Evolutionary conservation across 2,113 vertebrate species (phyloP).

Genomic region (Orcinus orca): DNA sequence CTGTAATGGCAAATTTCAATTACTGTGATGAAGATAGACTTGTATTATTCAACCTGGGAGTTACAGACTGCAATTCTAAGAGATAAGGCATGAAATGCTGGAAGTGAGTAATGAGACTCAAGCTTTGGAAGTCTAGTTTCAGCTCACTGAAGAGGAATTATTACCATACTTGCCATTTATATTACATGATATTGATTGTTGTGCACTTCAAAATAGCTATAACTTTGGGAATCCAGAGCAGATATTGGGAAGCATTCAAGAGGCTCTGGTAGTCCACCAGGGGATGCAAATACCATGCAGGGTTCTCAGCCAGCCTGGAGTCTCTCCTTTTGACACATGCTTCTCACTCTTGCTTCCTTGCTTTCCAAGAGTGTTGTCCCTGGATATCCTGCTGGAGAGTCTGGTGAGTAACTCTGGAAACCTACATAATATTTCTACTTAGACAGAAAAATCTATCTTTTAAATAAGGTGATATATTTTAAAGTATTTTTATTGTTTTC

Average conservation of each 20-base stretch:
- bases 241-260: background rate
- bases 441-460: background rate
- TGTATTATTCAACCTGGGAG: background rate
- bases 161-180: background rate
- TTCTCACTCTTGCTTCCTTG: background rate
- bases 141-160: background rate
- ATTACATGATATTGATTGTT: background rate
- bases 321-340: background rate
- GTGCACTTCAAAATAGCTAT: background rate
- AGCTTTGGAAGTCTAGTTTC: background rate
- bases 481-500: background rate
- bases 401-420: slow-evolving; percentile 21
- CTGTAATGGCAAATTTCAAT: background rate
- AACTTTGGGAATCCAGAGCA: background rate
- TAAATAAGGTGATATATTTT: background rate
- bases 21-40: background rate
- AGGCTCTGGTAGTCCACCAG: background rate
- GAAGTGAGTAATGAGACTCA: slow-evolving; percentile 12
- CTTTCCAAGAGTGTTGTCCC: background rate
- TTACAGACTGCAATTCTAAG: background rate
- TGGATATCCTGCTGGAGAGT: background rate
- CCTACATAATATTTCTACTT: slow-evolving; percentile 2
- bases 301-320: background rate
- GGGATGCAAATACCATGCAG: fast-evolving
- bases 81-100: background rate